phyloP scores from a whole-genome alignment of 2,797 vertebrate species.

The Enteromius anoplus region DNA sequence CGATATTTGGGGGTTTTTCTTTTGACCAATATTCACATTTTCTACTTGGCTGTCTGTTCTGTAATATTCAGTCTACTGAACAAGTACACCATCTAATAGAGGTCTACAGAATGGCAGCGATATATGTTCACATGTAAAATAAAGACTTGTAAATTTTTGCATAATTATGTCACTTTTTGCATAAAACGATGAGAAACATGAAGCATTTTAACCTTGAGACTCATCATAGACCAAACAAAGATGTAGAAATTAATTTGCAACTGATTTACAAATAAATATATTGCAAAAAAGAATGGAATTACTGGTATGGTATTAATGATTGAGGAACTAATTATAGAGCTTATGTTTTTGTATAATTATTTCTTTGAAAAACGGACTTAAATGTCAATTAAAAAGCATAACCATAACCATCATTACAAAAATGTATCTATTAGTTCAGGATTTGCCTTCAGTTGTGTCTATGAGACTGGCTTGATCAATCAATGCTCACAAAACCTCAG shows the following conservation, averaged over 20 bases:
- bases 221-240: neutral
- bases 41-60: neutral
- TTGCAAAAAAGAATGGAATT: neutral
- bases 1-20: neutral
- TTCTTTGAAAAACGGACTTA: neutral
- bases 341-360: neutral
- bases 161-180: neutral
- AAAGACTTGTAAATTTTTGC: conserved; percentile 3
- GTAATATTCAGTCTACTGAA: neutral
- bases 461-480: neutral
- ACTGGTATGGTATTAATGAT: neutral
- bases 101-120: neutral
- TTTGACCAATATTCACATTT: neutral
- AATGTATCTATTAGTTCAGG: neutral
- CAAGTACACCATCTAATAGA: neutral
- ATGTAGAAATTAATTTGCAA: neutral
- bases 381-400: neutral
- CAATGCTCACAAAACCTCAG: conserved; percentile 21
- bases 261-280: neutral
- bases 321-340: neutral
- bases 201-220: neutral
- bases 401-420: neutral
- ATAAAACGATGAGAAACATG: neutral
- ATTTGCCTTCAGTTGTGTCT: conserved; percentile 17
- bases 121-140: neutral